Conservation (phyloP, 2,797 vertebrate genomes). For the Tokudaia muenninki region DNA sequence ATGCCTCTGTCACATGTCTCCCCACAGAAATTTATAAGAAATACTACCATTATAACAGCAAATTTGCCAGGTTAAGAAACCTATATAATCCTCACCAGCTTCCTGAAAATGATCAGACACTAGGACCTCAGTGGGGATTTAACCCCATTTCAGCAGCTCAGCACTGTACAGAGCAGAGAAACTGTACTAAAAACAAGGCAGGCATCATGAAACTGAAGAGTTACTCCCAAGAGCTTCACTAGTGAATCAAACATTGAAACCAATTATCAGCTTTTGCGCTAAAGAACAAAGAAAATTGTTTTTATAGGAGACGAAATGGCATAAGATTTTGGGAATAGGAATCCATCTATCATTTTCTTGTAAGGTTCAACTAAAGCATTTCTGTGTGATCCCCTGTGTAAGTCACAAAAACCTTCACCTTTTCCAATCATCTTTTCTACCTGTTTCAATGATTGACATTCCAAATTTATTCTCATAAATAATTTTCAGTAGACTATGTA, state of each 20-base stretch:
- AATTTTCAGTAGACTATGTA: conserved; percentile 40
- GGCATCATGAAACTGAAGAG: not conserved
- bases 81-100: not conserved
- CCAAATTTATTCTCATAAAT: conserved; percentile 31
- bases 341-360: conserved; percentile 33
- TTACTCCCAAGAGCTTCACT: conserved; percentile 39
- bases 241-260: conserved; percentile 66
- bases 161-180: not conserved
- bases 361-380: conserved; percentile 13
- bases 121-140: not conserved
- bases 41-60: not conserved
- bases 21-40: conserved; percentile 23
- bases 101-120: not conserved
- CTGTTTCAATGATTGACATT: conserved; percentile 37
- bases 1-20: not conserved
- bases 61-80: not conserved
- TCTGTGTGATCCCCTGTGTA: not conserved
- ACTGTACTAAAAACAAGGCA: not conserved
- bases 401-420: not conserved
- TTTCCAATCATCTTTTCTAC: not conserved
- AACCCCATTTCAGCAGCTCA: not conserved
- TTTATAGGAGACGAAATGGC: conserved; percentile 53
- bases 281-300: conserved; percentile 58
- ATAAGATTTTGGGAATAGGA: not conserved
- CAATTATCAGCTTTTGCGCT: conserved; percentile 48